Base-by-base conservation (phyloP, 2,888 invertebrate species). In the Acanthosoma haemorrhoidale region DNA sequence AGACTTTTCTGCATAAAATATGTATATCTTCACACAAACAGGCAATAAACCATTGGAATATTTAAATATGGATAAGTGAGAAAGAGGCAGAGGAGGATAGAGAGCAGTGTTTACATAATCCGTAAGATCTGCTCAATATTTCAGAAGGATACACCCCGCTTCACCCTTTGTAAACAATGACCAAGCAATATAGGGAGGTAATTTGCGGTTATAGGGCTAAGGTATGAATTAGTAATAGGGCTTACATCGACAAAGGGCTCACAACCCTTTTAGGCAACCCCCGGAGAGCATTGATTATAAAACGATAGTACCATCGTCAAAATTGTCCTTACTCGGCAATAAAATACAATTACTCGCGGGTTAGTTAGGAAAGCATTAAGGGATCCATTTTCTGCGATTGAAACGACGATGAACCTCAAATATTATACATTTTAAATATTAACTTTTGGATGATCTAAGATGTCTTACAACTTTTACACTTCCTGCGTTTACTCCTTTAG, bases 151-250 rank as follows among this genome's bases (percentile, higher is more conserved):
- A 4, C n/a, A n/a, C n/a, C 51, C 51, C 13, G 51, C 51, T 51
- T 51, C 25, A 51, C 18, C 61, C 61, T 61, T 61, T 61, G 61
- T 61, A 61, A 31, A 61, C 61, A 61, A 61, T 61, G 61, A 61
- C 61, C 61, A 61, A n/a, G 61, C 34, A 38, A 61, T 61, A 61
- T 38, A 61, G 61, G 25, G 16, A 61, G 41, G 61, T 61, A 61
- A 61, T 61, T 61, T 61, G 61, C 61, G 61, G 61, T 61, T 61
- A 61, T 61, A 61, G 61, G 38, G 21, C 18, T 15, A 18, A 38
- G 32, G 32, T 18, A 61, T 61, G 61, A 61, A 61, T 61, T 36
- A 61, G 32, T 61, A 34, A 61, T 38, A n/a, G 61, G 16, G 16
- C 15, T 21, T 21, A 16, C 16, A 36, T 61, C 34, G 61, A 18